Evolutionary conservation across 2,797 vertebrate species (phyloP).

Genomic region (Epinephelus coioides): DNA sequence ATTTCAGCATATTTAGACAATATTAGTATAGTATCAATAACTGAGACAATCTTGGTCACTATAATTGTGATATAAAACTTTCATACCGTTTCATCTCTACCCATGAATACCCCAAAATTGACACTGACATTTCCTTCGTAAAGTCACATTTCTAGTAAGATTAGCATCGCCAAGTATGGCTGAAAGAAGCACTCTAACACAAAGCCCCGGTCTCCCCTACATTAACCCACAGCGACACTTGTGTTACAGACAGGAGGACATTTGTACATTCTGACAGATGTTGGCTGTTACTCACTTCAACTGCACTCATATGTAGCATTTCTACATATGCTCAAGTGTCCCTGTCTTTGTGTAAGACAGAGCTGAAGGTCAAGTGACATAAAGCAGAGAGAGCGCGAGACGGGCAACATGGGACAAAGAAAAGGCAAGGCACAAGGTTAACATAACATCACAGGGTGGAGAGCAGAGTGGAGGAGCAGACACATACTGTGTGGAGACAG

Average conservation of each 20-base stretch:
- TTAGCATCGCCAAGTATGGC: neutral
- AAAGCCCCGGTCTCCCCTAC: neutral
- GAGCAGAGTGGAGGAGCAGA: neutral
- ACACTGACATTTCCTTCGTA: no score
- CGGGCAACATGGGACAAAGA: constrained; percentile 5
- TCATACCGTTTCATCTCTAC: no score
- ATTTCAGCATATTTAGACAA: no score
- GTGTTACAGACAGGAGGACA: neutral
- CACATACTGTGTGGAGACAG: neutral
- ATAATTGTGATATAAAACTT: no score
- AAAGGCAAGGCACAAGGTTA: neutral
- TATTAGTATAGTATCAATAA: no score
- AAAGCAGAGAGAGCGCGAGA: neutral
- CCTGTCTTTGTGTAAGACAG: constrained; percentile 28
- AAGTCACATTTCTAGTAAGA: neutral
- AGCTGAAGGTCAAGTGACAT: constrained; percentile 38
- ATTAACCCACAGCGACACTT: neutral
- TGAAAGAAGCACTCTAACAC: neutral
- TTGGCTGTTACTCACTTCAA: constrained; percentile 5
- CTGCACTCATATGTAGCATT: neutral
- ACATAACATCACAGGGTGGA: neutral
- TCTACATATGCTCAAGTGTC: constrained; percentile 2
- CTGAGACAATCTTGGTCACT: no score
- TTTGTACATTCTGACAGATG: constrained; percentile 16
- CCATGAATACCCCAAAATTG: neutral